phyloP scores from a whole-genome alignment of 2,113 vertebrate species.

The Mus spicilegus region DNA sequence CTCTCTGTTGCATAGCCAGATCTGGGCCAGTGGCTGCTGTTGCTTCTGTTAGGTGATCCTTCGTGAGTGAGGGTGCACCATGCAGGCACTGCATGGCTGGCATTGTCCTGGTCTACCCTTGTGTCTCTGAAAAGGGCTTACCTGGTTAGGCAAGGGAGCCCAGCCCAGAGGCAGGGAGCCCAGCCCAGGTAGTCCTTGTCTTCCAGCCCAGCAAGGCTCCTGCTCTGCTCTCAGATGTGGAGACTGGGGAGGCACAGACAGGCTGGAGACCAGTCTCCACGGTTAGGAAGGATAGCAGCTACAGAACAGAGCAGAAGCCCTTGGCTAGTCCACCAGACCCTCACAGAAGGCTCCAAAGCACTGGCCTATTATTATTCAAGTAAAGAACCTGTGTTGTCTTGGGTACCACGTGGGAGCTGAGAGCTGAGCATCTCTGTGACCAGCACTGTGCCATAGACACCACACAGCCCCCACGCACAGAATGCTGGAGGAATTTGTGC shows the following conservation, averaged over 20 bases:
- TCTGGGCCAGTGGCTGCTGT: neutral
- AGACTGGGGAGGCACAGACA: neutral
- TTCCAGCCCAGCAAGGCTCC: neutral
- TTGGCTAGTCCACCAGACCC: neutral
- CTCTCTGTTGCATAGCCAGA: neutral
- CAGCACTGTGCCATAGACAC: neutral
- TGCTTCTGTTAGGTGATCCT: neutral
- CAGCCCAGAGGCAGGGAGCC: neutral
- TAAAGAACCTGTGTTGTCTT: no score
- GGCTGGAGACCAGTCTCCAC: neutral
- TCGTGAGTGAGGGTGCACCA: neutral
- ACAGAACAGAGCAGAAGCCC: neutral
- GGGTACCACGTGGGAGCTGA: neutral
- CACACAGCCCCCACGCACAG: neutral
- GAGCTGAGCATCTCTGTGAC: neutral
- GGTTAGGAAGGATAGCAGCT: neutral
- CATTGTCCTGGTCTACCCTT: neutral
- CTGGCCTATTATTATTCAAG: neutral
- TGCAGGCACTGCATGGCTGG: neutral
- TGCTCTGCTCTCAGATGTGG: fast-evolving
- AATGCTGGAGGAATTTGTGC: neutral
- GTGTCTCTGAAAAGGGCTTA: neutral
- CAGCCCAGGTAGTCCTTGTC: neutral
- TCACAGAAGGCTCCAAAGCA: neutral
- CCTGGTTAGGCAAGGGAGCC: neutral